A percentile compares a stretch with the other conserved stretches of the same genome.
These are phyloP conservation scores for Poecilia velifera DNA, from an alignment of 2,797 vertebrate species.

Conservation along the genomic window DNA sequence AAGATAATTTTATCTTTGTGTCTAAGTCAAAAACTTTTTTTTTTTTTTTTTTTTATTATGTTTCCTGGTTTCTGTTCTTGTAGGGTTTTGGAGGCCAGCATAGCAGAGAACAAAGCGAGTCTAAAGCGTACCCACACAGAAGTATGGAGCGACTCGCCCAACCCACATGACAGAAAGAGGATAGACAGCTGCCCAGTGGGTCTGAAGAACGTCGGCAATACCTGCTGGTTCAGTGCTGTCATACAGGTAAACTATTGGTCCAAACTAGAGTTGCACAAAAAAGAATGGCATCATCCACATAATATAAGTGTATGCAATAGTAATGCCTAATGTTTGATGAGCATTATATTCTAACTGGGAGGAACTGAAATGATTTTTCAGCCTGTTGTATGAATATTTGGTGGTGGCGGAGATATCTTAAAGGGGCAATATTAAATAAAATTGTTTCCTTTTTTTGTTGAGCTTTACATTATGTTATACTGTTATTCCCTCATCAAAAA, in stretches of 20 bases:
- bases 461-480: too few species aligned
- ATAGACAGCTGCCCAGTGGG: conserved; percentile 93
- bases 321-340: background rate
- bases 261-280: background rate
- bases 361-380: background rate
- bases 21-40: background rate
- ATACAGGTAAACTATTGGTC: conserved; percentile 88
- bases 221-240: conserved; percentile 99
- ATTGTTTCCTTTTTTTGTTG: too few species aligned
- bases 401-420: background rate
- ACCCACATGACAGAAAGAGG: conserved; percentile 95
- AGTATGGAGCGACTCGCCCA: conserved; percentile 96
- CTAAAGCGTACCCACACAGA: conserved; percentile 94
- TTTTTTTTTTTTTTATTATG: background rate
- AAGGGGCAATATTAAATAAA: background rate
- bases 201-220: conserved; percentile 98
- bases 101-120: conserved; percentile 97
- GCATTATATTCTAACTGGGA: background rate
- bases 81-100: conserved; percentile 98
- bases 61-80: background rate
- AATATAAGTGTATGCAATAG: background rate
- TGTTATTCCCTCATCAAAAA: too few species aligned
- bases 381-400: background rate
- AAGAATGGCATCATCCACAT: background rate
- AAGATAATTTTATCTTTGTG: background rate